Evolutionary conservation across 1,140 invertebrate genomes (phyloP).

Genomic region (Lordiphosa collinella): DNA sequence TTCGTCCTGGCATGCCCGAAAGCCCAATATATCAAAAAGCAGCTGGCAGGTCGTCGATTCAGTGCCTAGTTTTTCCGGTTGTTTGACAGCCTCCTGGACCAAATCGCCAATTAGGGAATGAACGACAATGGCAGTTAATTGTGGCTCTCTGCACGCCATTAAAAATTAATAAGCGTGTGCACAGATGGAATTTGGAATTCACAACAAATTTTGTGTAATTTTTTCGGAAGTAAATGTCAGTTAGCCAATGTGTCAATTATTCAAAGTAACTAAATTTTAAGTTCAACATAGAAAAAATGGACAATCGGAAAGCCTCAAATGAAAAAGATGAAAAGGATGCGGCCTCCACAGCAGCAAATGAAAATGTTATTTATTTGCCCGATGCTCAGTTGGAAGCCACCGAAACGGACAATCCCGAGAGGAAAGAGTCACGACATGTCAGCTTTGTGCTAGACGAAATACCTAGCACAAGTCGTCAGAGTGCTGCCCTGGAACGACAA

Average conservation of each 20-base stretch:
- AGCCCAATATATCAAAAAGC: constrained; percentile 48
- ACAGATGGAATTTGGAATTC: constrained; percentile 45
- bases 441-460: constrained; percentile 2
- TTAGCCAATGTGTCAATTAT: constrained; percentile 9
- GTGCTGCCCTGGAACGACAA: neutral
- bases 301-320: neutral
- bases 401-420: constrained; percentile 33
- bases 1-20: constrained; percentile 16
- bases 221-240: constrained; percentile 13
- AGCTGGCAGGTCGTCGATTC: constrained; percentile 37
- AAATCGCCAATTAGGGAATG: constrained; percentile 50
- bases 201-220: constrained; percentile 5
- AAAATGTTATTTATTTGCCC: constrained; percentile 30
- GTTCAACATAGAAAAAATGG: constrained; percentile 1
- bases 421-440: neutral
- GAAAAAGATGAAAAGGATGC: neutral
- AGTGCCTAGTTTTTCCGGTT: constrained; percentile 1
- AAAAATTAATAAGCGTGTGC: constrained; percentile 1
- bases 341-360: neutral
- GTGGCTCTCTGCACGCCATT: constrained; percentile 50
- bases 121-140: constrained; percentile 31
- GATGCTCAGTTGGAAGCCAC: constrained; percentile 44
- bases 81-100: constrained; percentile 43
- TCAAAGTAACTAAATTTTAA: neutral
- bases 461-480: constrained; percentile 10